These are phyloP conservation scores for Struthio camelus DNA, from an alignment of 2,113 vertebrate species.

Conservation along the genomic window DNA sequence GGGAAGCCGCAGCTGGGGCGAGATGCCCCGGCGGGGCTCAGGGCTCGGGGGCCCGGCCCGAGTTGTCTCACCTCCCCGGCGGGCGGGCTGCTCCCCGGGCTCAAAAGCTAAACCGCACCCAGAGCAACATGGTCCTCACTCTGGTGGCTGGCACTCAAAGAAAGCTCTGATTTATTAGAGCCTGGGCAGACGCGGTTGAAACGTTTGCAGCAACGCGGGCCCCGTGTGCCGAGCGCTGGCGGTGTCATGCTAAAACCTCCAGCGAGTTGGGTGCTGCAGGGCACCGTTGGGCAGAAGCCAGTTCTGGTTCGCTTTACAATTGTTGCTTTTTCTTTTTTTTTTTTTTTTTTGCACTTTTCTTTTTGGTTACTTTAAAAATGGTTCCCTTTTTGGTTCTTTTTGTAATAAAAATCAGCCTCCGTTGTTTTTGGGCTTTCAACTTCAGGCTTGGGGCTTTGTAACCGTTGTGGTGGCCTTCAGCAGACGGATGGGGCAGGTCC, in stretches of 20 bases:
- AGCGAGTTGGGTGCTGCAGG: not conserved
- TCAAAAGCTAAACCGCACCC: too few species aligned
- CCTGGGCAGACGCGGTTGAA: not conserved
- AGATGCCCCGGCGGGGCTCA: too few species aligned
- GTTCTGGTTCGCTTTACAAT: too few species aligned
- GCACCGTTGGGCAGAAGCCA: not conserved
- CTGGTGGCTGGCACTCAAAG: too few species aligned
- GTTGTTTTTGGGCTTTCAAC: not conserved
- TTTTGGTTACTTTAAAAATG: not conserved
- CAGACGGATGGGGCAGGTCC: not conserved
- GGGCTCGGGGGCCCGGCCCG: too few species aligned
- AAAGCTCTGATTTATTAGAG: too few species aligned
- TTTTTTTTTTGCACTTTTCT: not conserved
- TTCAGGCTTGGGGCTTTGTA: not conserved
- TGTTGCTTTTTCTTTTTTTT: not conserved
- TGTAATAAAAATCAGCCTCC: not conserved
- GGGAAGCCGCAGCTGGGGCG: too few species aligned
- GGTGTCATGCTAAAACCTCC: not conserved
- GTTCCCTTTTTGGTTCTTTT: too few species aligned
- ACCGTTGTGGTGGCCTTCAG: not conserved
- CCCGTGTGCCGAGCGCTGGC: not conserved
- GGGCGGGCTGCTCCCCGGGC: too few species aligned
- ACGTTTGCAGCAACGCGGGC: too few species aligned
- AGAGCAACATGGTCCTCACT: too few species aligned
- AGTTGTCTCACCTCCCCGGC: too few species aligned